Evolutionary conservation across 2,888 invertebrate species (phyloP), one percentile per base, ranked within the genome.

Genomic region (Caenorhabditis auriculariae): DNA sequence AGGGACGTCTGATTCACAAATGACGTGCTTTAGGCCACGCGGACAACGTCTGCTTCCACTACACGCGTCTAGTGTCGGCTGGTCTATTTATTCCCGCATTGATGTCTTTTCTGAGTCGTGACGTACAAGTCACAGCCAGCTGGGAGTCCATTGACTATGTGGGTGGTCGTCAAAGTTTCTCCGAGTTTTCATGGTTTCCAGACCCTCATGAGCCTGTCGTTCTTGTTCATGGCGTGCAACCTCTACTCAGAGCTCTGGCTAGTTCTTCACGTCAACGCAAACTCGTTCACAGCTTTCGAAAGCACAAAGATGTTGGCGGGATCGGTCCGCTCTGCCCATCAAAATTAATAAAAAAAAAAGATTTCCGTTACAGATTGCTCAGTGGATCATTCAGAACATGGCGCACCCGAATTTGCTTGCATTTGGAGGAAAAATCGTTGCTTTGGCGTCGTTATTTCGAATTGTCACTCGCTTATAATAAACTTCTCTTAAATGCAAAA

Each of bases 61-160:
- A 68, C 28, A 55, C 58, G 37, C 52, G 63, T 12, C 21, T 59
- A 1, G 59, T 63, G 15, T 41, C 71, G 0, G 41, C 50, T 21
- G 38, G 60, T 42, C 60, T 76, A 5, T 52, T 68, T 21, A 24
- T 76, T 5, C 76, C 77, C 0, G 76, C 78, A 0, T n/a, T 74
- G 3, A 23, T 76, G 19, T 77, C 77, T 1, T 74, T 68, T 45
- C 56, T 60, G 1, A 28, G 48, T 23, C 60, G 68, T 24, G 51
- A 62, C 28, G 71, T 77, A 2, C 60, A 75, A 39, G 73, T 77
- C 15, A 77, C 78, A 28, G 80, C 80, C 3, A 72, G 75, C 35
- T 80, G 80, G 80, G 80, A 80, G 44, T 74, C 72, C 32, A 80
- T 80, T 32, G 80, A 80, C 52, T 75, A 76, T 56, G 80, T 80